Conservation (phyloP, 1,140 invertebrate genomes). For the Battus philenor region DNA sequence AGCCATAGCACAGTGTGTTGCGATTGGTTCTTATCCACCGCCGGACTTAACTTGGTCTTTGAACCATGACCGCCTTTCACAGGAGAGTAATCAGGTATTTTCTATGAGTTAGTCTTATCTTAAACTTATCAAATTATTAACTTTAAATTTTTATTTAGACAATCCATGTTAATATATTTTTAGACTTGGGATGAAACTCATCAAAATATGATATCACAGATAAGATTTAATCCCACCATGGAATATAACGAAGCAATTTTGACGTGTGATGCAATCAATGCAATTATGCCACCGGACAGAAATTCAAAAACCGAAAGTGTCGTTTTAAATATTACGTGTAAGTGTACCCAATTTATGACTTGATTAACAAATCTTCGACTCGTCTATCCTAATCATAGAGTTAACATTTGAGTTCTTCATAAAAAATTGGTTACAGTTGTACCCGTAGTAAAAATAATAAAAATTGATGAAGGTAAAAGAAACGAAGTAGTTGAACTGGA, state of each 20-base stretch:
- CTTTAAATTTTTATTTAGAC: neutral
- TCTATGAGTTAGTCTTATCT: constrained; percentile 11
- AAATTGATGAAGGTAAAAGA: constrained; percentile 43
- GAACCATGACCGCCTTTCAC: constrained; percentile 72
- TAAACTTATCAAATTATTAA: neutral
- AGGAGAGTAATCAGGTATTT: constrained; percentile 63
- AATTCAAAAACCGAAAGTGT: constrained; percentile 85
- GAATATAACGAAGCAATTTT: constrained; percentile 86
- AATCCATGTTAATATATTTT: neutral
- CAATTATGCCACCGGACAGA: constrained; percentile 78
- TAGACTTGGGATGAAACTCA: constrained; percentile 79
- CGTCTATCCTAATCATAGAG: too few species aligned
- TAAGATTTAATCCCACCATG: constrained; percentile 84
- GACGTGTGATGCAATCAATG: constrained; percentile 89
- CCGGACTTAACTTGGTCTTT: constrained; percentile 90
- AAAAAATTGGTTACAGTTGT: constrained; percentile 56
- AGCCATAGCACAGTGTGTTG: constrained; percentile 86
- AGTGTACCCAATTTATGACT: constrained; percentile 50
- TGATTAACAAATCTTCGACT: too few species aligned
- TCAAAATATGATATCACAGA: constrained; percentile 81
- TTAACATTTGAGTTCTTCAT: too few species aligned
- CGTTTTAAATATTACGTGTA: constrained; percentile 90
- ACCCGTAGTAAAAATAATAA: constrained; percentile 54
- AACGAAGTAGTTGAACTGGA: constrained; percentile 57
- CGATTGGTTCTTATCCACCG: constrained; percentile 86